Evolutionary conservation across 2,113 vertebrate genomes (phyloP), one percentile per base, ranked within the genome.

Genomic region (Spilogale gracilis): DNA sequence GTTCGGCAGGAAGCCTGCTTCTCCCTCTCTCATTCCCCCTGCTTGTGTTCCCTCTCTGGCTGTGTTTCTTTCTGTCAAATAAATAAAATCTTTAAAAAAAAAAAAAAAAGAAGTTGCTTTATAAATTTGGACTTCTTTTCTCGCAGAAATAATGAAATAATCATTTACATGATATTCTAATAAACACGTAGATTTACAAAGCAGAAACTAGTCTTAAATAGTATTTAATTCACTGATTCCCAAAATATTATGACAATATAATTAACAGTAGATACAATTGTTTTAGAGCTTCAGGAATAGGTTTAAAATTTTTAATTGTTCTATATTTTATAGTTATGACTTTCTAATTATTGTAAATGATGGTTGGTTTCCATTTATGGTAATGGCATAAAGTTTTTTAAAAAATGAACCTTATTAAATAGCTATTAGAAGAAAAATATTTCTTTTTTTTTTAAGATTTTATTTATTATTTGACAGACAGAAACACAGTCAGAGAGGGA

Each of bases 71-170:
- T 38, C 38, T 38, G 38, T 38, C 38, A 38, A 38, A 38, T 38
- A 38, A 38, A 38, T 38, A 38, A 38, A 38, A 38, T 38, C 38
- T 38, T 38, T 38, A 38, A n/a, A n/a, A n/a, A n/a, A n/a, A n/a
- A n/a, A n/a, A n/a, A n/a, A n/a, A n/a, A n/a, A n/a, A 91, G 54
- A 87, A 96, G 82, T 65, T 89, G 13, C 45, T 74, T 84, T 60
- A 54, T 48, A 83, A 84, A 38, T 38, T 69, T 92, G 38, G 69
- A 74, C 8, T 86, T 25, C 50, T 23, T 88, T 89, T 52, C 16
- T 48, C 16, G n/a, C 38, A 91, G 38, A 83, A 94, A 56, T 92
- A 95, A 94, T 21, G 23, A 94, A 97, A 76, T 92, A 86, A 90
- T 13, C 20, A 85, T 93, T 93, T 71, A 10, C 21, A 43, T 71